Evolutionary conservation across 2,888 invertebrate species (phyloP), one percentile per base, ranked within the genome.

Genomic region (Drosophila phalerata): DNA sequence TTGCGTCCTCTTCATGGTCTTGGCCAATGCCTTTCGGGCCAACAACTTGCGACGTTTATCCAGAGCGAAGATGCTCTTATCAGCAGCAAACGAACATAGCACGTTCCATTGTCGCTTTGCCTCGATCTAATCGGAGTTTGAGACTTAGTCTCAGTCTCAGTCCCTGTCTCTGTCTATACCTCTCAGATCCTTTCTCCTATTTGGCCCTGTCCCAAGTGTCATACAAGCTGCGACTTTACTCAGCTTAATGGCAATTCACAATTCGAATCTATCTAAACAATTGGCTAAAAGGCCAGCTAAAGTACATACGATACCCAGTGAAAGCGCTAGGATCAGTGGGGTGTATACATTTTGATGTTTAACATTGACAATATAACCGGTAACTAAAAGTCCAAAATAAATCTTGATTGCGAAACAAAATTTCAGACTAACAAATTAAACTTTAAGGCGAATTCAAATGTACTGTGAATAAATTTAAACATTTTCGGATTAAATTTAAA

Each of bases 101-200:
- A 84, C 86, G 86, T 84, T 86, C 86, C 83, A 85, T 84, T 84
- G 83, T 84, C 77, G 82, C 79, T 77, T 69, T 47, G 72, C 69
- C 64, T 75, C 83, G 79, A 83, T 85, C 82, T 85, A 83, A 82
- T 82, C 82, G 65, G 45, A 55, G 53, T 53, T 42, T 19, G 48
- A 56, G 40, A 9, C 40, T 1, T 28, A 28, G 45, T 32, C 48
- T 3, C 11, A 13, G 49, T 25, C 42, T 40, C n/a, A n/a, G n/a
- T n/a, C 15, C 47, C 30, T 17, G 42, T 25, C 38, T n/a, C 25
- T n/a, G 19, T 48, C 45, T 22, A 22, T 4, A 4, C 22, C 22
- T 22, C 38, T 9, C 28, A 34, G 34, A 65, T 70, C 75, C 75
- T 62, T 70, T 63, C 62, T 45, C 74, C 61, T 68, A 73, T 43